phyloP scores from a whole-genome alignment of 2,888 invertebrate species.

The Cryptocephalus moraei region DNA sequence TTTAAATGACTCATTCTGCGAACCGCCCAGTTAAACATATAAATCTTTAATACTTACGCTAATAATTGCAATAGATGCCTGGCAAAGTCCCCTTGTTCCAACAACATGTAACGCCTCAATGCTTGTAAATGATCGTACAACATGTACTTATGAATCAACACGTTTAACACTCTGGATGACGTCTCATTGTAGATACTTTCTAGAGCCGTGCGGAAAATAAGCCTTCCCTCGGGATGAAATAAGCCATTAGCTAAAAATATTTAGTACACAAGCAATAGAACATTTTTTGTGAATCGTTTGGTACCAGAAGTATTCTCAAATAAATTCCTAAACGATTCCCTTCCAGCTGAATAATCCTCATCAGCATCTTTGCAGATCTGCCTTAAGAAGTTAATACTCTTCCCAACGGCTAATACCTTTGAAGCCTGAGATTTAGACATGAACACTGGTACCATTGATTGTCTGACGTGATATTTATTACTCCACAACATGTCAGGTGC shows the following conservation, averaged over 20 bases:
- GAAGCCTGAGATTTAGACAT: slow-evolving; percentile 75
- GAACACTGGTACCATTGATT: slow-evolving; percentile 86
- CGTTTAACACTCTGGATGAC: slow-evolving; percentile 74
- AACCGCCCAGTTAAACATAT: no score
- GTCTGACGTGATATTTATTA: slow-evolving; percentile 84
- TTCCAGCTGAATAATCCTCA: slow-evolving; percentile 52
- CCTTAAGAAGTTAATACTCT: slow-evolving; percentile 89
- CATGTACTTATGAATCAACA: slow-evolving; percentile 78
- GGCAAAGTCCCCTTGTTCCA: slow-evolving; percentile 97
- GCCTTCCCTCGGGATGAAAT: slow-evolving; percentile 58
- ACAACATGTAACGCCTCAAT: slow-evolving; percentile 77
- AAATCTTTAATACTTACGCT: slow-evolving; percentile 65
- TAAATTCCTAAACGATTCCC: slow-evolving; percentile 45
- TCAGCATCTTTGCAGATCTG: slow-evolving; percentile 82
- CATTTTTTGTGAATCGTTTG: slow-evolving; percentile 1
- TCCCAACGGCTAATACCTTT: slow-evolving; percentile 87
- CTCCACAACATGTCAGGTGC: slow-evolving; percentile 87
- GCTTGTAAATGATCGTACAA: slow-evolving; percentile 86
- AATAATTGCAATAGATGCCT: slow-evolving; percentile 85
- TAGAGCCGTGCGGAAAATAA: slow-evolving; percentile 68
- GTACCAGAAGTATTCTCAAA: slow-evolving; percentile 40
- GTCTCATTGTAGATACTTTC: slow-evolving; percentile 79
- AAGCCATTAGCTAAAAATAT: slow-evolving; percentile 45
- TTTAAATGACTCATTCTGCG: no score
- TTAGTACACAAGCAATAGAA: no score